Conservation (phyloP, 1,140 invertebrate species). For the Drosophila pseudoananassae region DNA sequence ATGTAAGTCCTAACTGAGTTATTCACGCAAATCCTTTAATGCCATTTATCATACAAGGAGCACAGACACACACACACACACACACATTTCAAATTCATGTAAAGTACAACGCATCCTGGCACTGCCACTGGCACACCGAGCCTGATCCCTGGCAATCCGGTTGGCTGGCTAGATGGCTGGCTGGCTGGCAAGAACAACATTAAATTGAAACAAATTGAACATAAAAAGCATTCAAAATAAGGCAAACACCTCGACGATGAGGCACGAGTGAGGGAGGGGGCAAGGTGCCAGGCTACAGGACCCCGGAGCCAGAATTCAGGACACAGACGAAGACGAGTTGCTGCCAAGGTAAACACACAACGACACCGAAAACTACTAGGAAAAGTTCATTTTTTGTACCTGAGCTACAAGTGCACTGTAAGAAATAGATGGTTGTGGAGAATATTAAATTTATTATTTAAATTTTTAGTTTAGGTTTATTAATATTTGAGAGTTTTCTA, state of each 20-base stretch:
- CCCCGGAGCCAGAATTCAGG: slow-evolving; percentile 35
- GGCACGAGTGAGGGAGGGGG: slow-evolving; percentile 3
- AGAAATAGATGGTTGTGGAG: neutral
- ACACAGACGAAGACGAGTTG: slow-evolving; percentile 53
- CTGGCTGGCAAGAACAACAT: slow-evolving; percentile 68
- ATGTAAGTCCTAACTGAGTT: slow-evolving; percentile 59
- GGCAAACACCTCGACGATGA: slow-evolving; percentile 68
- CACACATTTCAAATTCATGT: slow-evolving; percentile 70
- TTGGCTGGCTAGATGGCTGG: slow-evolving; percentile 20
- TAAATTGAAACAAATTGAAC: slow-evolving; percentile 83
- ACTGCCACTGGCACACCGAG: slow-evolving; percentile 20
- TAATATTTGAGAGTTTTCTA: neutral
- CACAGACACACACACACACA: slow-evolving; percentile 22
- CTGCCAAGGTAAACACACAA: slow-evolving; percentile 73
- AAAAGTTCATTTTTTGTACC: slow-evolving; percentile 44
- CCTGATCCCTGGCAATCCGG: slow-evolving; percentile 61
- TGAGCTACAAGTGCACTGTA: slow-evolving; percentile 11
- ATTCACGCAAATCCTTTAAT: slow-evolving; percentile 79
- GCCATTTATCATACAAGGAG: slow-evolving; percentile 73
- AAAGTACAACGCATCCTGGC: slow-evolving; percentile 65
- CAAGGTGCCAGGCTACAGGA: slow-evolving; percentile 19
- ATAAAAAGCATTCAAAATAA: slow-evolving; percentile 83
- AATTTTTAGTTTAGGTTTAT: neutral
- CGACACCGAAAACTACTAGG: slow-evolving; percentile 52
- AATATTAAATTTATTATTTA: neutral